phyloP scores from a whole-genome alignment of 2,888 invertebrate species.

The Lasioglossum oenotherae region DNA sequence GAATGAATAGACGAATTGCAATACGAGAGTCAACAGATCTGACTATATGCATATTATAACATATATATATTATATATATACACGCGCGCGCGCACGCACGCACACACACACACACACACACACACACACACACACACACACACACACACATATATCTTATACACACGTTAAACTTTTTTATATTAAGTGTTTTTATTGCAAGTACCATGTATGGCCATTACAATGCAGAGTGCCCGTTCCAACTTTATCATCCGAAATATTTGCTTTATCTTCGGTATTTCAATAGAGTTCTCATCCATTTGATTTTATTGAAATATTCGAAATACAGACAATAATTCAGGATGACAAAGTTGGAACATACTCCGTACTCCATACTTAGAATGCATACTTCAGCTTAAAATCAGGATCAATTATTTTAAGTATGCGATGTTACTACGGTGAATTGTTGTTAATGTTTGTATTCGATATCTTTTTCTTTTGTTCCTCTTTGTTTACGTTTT shows the following conservation, averaged over 20 bases:
- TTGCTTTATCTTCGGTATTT: neutral
- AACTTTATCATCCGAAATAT: slow-evolving; percentile 6
- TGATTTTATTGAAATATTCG: neutral
- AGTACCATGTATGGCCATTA: slow-evolving; percentile 45
- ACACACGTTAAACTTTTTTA: slow-evolving; percentile 4
- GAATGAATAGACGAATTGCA: slow-evolving; percentile 50
- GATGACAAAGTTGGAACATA: neutral
- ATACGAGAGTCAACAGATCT: slow-evolving; percentile 64
- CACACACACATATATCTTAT: slow-evolving; percentile 12
- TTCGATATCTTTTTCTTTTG: neutral
- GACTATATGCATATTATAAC: slow-evolving; percentile 40
- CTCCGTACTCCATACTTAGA: neutral
- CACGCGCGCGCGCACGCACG: no score
- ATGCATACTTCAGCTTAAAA: slow-evolving; percentile 36
- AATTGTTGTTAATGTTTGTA: slow-evolving; percentile 13
- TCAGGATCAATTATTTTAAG: slow-evolving; percentile 40
- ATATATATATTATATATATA: neutral
- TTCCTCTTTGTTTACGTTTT: slow-evolving; percentile 20
- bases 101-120: no score
- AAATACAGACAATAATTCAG: slow-evolving; percentile 29
- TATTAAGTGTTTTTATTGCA: slow-evolving; percentile 26
- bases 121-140: no score
- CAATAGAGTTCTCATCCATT: neutral
- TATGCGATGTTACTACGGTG: slow-evolving; percentile 38
- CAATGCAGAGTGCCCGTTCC: neutral